Evolutionary conservation across 2,797 vertebrate species (phyloP).

Genomic region (Myotis pilosus): DNA sequence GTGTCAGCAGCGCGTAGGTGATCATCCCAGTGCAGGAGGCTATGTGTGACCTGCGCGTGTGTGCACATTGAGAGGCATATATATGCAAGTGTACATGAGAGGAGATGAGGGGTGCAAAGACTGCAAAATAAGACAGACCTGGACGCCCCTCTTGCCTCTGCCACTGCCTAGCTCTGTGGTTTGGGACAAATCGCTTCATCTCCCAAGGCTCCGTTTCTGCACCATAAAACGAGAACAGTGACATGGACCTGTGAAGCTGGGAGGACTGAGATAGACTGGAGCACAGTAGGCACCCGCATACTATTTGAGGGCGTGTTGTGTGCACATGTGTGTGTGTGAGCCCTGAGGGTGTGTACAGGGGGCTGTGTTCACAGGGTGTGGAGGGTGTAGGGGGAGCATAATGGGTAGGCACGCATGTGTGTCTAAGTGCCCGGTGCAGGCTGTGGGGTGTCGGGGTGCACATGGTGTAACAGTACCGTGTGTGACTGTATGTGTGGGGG

Average conservation of each 20-base stretch:
- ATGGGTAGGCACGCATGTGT: rapidly evolving
- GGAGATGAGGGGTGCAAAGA: rapidly evolving
- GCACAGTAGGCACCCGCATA: rapidly evolving
- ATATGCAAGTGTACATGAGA: rapidly evolving
- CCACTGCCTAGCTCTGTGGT: neutral
- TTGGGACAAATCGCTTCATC: neutral
- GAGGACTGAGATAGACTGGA: rapidly evolving
- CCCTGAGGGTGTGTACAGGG: rapidly evolving
- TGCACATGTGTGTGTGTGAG: rapidly evolving
- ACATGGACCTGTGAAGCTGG: rapidly evolving
- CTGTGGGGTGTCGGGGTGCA: neutral
- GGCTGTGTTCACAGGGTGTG: neutral
- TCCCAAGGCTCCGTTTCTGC: neutral
- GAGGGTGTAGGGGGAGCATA: too few species aligned
- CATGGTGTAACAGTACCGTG: neutral
- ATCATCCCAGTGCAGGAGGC: neutral
- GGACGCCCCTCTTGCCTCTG: neutral
- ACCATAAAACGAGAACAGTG: neutral
- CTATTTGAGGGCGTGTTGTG: neutral
- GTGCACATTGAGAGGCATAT: rapidly evolving
- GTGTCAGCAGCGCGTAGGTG: rapidly evolving
- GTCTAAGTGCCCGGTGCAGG: neutral
- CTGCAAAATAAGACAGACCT: neutral
- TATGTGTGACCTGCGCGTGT: rapidly evolving
- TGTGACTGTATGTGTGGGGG: neutral